A percentile compares a stretch with the other conserved stretches of the same genome.
These are phyloP conservation scores for Julus scandinavius DNA, from an alignment of 2,888 invertebrate species.

Conservation along the genomic window DNA sequence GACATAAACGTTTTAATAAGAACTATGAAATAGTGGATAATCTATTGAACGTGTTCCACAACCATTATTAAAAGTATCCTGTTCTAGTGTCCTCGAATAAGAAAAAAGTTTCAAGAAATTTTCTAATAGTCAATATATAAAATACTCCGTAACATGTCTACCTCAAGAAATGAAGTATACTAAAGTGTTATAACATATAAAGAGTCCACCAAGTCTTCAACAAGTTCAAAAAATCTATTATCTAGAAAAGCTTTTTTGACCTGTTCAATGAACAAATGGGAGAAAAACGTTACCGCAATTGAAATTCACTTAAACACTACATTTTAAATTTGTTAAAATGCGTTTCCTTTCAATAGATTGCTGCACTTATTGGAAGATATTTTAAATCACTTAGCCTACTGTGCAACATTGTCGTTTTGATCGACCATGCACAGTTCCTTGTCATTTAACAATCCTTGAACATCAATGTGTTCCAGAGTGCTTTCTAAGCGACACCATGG, in stretches of 20 bases:
- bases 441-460: constrained; percentile 19
- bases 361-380: not conserved
- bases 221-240: not conserved
- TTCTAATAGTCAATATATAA: not conserved
- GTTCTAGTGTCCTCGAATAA: too few species aligned
- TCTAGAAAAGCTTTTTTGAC: too few species aligned
- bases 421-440: not conserved
- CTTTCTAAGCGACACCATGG: not conserved
- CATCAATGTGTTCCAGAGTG: not conserved
- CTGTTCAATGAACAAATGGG: not conserved
- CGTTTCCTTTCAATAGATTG: not conserved
- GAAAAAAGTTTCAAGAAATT: too few species aligned
- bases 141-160: not conserved
- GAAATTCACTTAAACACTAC: not conserved
- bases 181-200: too few species aligned
- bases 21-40: too few species aligned
- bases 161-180: not conserved
- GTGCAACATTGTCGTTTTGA: not conserved
- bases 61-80: too few species aligned
- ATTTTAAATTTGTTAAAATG: not conserved
- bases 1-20: too few species aligned
- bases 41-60: too few species aligned
- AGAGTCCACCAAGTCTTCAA: not conserved
- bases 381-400: not conserved
- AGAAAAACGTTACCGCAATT: not conserved